Evolutionary conservation across 2,113 vertebrate genomes (phyloP), one percentile per base, ranked within the genome.

Genomic region (Panthera leo): DNA sequence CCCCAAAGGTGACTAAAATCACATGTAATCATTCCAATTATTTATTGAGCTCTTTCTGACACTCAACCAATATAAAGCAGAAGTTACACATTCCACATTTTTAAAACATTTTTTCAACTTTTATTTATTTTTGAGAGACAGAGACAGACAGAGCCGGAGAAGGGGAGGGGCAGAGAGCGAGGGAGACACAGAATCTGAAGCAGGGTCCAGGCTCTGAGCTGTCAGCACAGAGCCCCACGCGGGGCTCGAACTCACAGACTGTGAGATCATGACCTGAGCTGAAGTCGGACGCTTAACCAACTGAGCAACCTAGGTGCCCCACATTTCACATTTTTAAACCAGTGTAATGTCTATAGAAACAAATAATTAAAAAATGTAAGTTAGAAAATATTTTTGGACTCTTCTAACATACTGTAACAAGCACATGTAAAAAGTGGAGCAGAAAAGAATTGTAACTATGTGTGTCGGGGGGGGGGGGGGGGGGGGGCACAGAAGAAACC

Each of bases 301-400:
- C 58, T 23, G 58, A 61, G 21, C 21, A 2, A 23, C 58, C 58
- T 8, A 23, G 58, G 19, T 8, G 21, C 23, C 58, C 7, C 58
- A 82, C n/a, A 91, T 91, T 90, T 91, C 65, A 53, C 45, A 48
- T 89, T 84, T 83, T 91, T 45, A 96, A 31, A 73, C 61, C 86
- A 67, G 67, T 65, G 31, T 67, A 86, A 86, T 82, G 55, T 55
- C 87, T 84, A 82, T 67, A 86, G 75, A 75, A 73, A 85, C 53
- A 67, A 75, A 87, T 82, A 91, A 65, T 25, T 58, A 21, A 36
- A 86, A 73, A 94, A 55, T 70, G 3, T 61, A 63, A 70, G 21
- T 84, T 96, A 95, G 93, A 85, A 76, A 92, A 71, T 83, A 67
- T 75, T 88, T 36, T 73, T 45, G 27, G 15, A 1, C 87, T 55